Conservation (phyloP, 2,888 invertebrate species). For the Altica lythri region DNA sequence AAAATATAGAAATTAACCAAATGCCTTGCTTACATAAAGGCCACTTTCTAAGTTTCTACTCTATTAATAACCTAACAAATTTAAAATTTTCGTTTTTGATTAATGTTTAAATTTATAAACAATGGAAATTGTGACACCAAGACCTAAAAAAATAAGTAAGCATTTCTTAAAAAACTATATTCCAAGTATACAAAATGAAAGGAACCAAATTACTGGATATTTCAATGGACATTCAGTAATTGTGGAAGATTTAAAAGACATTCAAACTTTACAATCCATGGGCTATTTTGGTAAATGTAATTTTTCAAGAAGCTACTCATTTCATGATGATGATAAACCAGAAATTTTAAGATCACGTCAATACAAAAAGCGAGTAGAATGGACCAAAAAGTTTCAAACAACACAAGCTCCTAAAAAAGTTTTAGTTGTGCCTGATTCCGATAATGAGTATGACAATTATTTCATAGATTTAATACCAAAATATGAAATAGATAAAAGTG, state of each 20-base stretch:
- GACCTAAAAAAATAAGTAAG: constrained; percentile 49
- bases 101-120: too few relatives aligned
- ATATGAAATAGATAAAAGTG: constrained; percentile 64
- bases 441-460: constrained; percentile 67
- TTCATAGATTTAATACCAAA: constrained; percentile 65
- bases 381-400: constrained; percentile 22
- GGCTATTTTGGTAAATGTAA: constrained; percentile 78
- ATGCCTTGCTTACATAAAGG: too few relatives aligned
- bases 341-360: constrained; percentile 65
- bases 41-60: too few relatives aligned
- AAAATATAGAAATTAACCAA: too few relatives aligned
- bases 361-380: constrained; percentile 62
- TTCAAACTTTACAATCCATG: constrained; percentile 67
- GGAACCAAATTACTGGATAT: constrained; percentile 64
- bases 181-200: constrained; percentile 58
- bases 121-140: constrained; percentile 41
- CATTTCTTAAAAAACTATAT: constrained; percentile 52
- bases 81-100: too few relatives aligned
- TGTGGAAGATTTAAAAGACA: constrained; percentile 64
- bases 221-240: constrained; percentile 73
- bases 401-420: constrained; percentile 52
- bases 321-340: constrained; percentile 54
- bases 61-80: too few relatives aligned
- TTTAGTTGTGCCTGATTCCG: constrained; percentile 69
- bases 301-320: constrained; percentile 52